Conservation (phyloP, 2,113 vertebrate species). For the Cairina moschata region DNA sequence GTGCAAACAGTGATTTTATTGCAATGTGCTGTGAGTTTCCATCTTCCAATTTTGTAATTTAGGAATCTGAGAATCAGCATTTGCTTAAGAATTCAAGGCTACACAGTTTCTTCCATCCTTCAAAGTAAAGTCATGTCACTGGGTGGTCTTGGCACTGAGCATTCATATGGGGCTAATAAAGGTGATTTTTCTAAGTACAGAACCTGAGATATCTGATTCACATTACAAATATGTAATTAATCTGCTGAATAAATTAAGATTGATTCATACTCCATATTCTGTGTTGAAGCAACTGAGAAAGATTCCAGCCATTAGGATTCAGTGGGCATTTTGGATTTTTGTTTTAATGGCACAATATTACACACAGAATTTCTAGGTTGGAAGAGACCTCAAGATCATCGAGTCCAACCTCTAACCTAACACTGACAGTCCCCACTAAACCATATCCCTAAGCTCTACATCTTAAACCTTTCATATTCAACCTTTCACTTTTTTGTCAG, state of each 20-base stretch:
- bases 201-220: conserved; percentile 21
- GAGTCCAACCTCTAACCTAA: too few species aligned
- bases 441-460: too few species aligned
- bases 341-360: background rate
- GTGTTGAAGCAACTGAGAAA: background rate
- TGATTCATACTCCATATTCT: background rate
- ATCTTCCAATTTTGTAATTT: conserved; percentile 45
- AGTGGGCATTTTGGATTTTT: background rate
- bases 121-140: conserved; percentile 9
- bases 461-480: too few species aligned
- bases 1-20: conserved; percentile 11
- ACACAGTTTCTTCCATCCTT: conserved; percentile 26
- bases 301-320: background rate
- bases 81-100: conserved; percentile 43
- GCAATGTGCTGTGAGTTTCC: background rate
- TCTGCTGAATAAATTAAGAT: conserved; percentile 1
- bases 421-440: too few species aligned
- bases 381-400: too few species aligned
- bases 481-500: background rate
- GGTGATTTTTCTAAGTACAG: conserved; percentile 27
- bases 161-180: background rate
- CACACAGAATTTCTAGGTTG: too few species aligned
- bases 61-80: conserved; percentile 50
- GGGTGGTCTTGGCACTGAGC: conserved; percentile 45
- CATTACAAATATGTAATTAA: conserved; percentile 14